Conservation (phyloP, 2,113 vertebrate genomes). For the Euleptes europaea region DNA sequence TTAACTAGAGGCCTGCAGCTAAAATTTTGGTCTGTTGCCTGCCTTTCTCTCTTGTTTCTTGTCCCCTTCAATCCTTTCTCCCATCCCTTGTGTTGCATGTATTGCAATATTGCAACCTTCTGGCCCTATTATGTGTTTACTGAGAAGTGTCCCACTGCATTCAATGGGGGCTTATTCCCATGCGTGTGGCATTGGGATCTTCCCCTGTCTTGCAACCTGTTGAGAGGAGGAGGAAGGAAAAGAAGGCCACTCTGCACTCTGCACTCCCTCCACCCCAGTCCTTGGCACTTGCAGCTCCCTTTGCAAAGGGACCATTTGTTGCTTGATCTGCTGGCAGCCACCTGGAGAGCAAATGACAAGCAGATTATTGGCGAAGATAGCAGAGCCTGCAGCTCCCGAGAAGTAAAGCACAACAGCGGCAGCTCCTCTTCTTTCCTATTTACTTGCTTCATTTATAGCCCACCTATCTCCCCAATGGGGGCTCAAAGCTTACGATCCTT, state of each 20-base stretch:
- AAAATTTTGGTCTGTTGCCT: background rate
- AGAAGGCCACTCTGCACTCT: background rate
- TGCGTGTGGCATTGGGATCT: background rate
- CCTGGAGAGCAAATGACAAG: background rate
- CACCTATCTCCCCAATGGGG: too few relatives aligned
- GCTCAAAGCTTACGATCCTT: too few relatives aligned
- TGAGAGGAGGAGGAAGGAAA: background rate
- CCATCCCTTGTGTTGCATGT: background rate
- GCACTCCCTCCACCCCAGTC: too few relatives aligned
- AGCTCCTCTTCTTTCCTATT: background rate
- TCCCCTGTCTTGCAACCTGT: too few relatives aligned
- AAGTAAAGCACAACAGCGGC: background rate
- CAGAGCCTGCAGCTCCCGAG: background rate
- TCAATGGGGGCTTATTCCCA: background rate
- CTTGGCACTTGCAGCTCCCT: background rate
- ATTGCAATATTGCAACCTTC: background rate
- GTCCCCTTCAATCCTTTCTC: background rate
- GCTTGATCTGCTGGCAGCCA: too few relatives aligned
- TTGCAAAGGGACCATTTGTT: background rate
- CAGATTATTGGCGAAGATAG: background rate
- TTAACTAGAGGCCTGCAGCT: background rate
- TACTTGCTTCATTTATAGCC: too few relatives aligned
- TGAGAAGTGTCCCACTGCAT: background rate
- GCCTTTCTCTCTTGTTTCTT: background rate
- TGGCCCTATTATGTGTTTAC: background rate